These are phyloP conservation scores for Argentina silus DNA, from an alignment of 2,797 vertebrate species.

Conservation along the genomic window DNA sequence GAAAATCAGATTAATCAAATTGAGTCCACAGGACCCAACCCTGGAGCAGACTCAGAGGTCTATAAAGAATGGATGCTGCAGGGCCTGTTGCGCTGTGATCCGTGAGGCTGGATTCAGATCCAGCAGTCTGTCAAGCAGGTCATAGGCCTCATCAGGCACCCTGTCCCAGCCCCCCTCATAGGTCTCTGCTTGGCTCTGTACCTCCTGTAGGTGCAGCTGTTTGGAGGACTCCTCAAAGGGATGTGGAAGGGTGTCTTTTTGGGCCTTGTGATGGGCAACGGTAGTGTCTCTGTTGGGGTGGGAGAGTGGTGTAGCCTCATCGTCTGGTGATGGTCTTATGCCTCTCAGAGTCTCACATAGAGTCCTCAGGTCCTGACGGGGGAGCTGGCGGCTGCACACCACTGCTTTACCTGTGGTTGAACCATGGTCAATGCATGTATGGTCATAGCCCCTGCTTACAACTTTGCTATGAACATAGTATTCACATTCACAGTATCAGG, in stretches of 20 bases:
- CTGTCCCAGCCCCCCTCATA: conserved; percentile 81
- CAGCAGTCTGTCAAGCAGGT: conserved; percentile 90
- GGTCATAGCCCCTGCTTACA: neutral
- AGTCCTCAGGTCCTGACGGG: conserved; percentile 86
- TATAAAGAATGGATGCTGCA: conserved; percentile 88
- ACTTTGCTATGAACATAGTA: neutral
- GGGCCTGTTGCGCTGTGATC: conserved; percentile 87
- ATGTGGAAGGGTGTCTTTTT: neutral
- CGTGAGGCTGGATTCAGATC: conserved; percentile 93
- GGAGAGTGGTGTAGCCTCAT: conserved; percentile 38
- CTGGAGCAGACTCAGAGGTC: conserved; percentile 48
- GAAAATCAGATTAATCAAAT: neutral
- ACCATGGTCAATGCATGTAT: neutral
- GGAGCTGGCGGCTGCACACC: conserved; percentile 90
- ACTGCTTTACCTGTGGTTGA: conserved; percentile 86
- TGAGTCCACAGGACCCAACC: neutral
- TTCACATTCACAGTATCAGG: conserved; percentile 9
- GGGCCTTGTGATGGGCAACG: neutral
- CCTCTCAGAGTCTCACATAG: conserved; percentile 91
- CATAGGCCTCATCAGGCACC: conserved; percentile 88
- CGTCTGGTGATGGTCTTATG: conserved; percentile 47
- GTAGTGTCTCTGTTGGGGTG: conserved; percentile 23
- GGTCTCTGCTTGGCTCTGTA: conserved; percentile 29
- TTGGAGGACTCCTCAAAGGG: neutral
- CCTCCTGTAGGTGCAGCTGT: conserved; percentile 1